Conservation (phyloP, 2,113 vertebrate species). For the Illadopsis cleaveri region DNA sequence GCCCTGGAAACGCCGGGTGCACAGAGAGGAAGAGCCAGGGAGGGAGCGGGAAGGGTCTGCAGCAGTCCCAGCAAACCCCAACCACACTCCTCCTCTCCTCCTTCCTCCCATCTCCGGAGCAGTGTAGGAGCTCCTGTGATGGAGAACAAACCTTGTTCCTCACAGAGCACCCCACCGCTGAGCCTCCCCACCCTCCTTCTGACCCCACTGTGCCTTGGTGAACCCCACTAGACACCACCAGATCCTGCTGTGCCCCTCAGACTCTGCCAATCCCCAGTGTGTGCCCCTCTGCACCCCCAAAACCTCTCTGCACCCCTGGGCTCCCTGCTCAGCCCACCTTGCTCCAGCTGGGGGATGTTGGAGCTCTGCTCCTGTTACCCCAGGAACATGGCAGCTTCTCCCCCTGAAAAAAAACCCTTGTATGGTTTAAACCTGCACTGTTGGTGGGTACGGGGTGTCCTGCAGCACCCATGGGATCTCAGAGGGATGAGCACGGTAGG, state of each 20-base stretch:
- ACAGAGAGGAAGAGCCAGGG: background rate
- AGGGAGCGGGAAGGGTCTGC: background rate
- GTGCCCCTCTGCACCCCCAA: background rate
- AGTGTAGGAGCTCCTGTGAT: background rate
- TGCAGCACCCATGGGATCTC: background rate
- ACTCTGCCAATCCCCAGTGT: accelerated
- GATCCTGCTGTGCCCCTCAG: background rate
- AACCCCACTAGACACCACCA: background rate
- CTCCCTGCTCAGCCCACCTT: background rate
- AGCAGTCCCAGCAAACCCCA: background rate
- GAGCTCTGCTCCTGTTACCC: background rate
- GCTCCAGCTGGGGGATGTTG: accelerated
- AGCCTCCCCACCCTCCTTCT: background rate
- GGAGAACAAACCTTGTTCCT: background rate
- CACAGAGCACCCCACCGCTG: background rate
- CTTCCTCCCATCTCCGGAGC: background rate
- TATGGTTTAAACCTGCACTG: accelerated
- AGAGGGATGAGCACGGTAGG: accelerated
- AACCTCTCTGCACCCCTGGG: background rate
- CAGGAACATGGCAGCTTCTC: accelerated
- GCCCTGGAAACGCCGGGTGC: background rate
- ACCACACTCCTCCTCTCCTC: background rate
- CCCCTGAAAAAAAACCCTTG: accelerated
- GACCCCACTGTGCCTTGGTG: background rate
- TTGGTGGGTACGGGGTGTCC: background rate